These are phyloP conservation scores for Diachasma alloeum DNA, from an alignment of 1,140 invertebrate genomes.

Conservation along the genomic window DNA sequence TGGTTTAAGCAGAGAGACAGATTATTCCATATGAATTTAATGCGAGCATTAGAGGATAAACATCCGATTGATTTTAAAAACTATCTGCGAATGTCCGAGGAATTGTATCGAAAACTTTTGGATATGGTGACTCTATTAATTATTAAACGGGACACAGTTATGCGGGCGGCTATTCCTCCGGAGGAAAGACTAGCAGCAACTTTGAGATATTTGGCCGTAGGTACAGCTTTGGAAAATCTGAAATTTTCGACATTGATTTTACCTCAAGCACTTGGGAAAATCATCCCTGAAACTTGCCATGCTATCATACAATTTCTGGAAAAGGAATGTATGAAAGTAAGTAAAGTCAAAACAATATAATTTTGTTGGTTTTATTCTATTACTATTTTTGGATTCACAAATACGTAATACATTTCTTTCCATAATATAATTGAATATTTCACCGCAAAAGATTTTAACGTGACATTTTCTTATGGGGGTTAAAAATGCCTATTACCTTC, in stretches of 20 bases:
- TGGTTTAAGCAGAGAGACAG: neutral
- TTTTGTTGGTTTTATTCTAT: too few relatives aligned
- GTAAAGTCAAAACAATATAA: neutral
- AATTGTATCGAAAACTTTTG: slow-evolving; percentile 25
- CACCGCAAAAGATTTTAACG: too few relatives aligned
- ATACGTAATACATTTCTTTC: too few relatives aligned
- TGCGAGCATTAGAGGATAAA: neutral
- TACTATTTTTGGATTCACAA: too few relatives aligned
- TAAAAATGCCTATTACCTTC: too few relatives aligned
- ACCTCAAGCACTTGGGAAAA: slow-evolving; percentile 47
- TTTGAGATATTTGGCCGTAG: slow-evolving; percentile 43
- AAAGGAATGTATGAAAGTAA: slow-evolving; percentile 40
- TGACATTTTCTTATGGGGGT: too few relatives aligned
- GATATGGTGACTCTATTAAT: slow-evolving; percentile 37
- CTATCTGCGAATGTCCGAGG: slow-evolving; percentile 25
- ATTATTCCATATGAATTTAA: neutral
- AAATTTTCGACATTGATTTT: slow-evolving; percentile 56
- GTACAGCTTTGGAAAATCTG: slow-evolving; percentile 38
- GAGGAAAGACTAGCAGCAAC: slow-evolving; percentile 42
- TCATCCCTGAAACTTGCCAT: slow-evolving; percentile 52
- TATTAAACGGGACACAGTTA: slow-evolving; percentile 45
- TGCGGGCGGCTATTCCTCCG: slow-evolving; percentile 41
- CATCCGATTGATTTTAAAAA: slow-evolving; percentile 30
- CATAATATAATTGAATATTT: too few relatives aligned
- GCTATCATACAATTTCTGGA: slow-evolving; percentile 38